Percentiles rank a stretch among this genome's conserved stretches.
phyloP scores from a whole-genome alignment of 2,888 invertebrate genomes.

The Cheilosia soror region DNA sequence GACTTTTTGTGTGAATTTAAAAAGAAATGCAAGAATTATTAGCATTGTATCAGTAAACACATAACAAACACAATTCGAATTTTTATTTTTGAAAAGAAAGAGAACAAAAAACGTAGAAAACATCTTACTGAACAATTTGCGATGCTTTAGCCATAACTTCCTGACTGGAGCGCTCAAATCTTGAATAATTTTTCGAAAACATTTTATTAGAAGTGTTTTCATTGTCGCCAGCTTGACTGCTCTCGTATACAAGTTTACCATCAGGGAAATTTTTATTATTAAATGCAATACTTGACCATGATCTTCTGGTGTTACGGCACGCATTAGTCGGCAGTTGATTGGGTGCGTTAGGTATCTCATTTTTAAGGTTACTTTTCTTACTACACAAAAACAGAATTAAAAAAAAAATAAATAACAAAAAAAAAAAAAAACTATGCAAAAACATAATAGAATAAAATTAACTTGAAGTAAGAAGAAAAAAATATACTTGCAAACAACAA shows the following conservation, averaged over 20 bases:
- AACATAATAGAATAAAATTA: constrained; percentile 50
- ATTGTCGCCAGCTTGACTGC: constrained; percentile 76
- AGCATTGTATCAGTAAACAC: constrained; percentile 53
- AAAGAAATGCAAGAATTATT: constrained; percentile 36
- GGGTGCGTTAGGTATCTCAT: constrained; percentile 74
- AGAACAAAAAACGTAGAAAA: constrained; percentile 61
- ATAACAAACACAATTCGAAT: constrained; percentile 64
- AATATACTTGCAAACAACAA: constrained; percentile 51
- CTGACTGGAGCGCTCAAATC: constrained; percentile 82
- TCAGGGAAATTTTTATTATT: constrained; percentile 79
- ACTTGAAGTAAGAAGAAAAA: constrained; percentile 27
- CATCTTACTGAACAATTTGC: constrained; percentile 94
- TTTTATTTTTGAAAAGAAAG: constrained; percentile 72
- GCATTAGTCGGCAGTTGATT: constrained; percentile 69
- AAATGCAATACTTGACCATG: constrained; percentile 79
- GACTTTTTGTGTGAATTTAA: constrained; percentile 12
- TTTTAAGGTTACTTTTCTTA: constrained; percentile 76
- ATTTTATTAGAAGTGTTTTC: constrained; percentile 78
- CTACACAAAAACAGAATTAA: constrained; percentile 74
- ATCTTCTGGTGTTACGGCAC: constrained; percentile 77
- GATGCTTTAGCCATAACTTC: constrained; percentile 93
- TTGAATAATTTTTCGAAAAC: constrained; percentile 76
- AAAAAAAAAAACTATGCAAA: constrained; percentile 60
- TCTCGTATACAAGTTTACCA: constrained; percentile 78
- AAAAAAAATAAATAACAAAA: constrained; percentile 59